Evolutionary conservation across 2,113 vertebrate species (phyloP).

Genomic region (Fulmarus glacialis): DNA sequence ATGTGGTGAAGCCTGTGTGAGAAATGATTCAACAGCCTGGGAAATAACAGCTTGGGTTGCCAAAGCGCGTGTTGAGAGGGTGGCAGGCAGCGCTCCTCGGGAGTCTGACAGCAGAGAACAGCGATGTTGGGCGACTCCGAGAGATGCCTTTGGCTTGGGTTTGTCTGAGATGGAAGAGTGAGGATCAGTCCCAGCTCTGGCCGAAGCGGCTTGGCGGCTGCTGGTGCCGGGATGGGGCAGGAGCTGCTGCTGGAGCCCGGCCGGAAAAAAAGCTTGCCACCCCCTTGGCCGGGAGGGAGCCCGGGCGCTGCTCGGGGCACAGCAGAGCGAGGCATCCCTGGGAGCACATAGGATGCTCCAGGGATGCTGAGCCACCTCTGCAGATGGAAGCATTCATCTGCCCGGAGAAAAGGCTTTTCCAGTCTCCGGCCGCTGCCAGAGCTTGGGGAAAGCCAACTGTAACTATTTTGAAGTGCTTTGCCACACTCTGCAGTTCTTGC

Average conservation of each 20-base stretch:
- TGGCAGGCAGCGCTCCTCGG: background rate
- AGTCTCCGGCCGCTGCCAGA: background rate
- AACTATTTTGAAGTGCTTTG: background rate
- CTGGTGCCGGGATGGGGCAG: background rate
- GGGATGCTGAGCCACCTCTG: background rate
- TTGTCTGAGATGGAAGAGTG: background rate
- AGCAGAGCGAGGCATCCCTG: background rate
- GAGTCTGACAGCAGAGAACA: background rate
- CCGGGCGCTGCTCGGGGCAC: rapidly evolving
- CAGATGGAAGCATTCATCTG: rapidly evolving
- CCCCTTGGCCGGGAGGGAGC: background rate
- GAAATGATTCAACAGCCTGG: background rate
- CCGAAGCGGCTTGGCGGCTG: background rate
- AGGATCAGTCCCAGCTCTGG: background rate
- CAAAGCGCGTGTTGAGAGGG: background rate
- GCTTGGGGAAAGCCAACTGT: background rate
- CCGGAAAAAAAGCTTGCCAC: background rate
- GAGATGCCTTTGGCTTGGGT: background rate
- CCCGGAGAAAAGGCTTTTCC: background rate
- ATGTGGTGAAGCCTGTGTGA: background rate
- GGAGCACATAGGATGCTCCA: background rate
- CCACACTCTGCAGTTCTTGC: background rate
- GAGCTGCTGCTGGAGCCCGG: background rate
- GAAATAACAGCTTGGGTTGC: background rate
- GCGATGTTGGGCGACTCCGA: rapidly evolving